Conservation (phyloP, 2,113 vertebrate genomes). For the Lepisosteus oculatus region DNA sequence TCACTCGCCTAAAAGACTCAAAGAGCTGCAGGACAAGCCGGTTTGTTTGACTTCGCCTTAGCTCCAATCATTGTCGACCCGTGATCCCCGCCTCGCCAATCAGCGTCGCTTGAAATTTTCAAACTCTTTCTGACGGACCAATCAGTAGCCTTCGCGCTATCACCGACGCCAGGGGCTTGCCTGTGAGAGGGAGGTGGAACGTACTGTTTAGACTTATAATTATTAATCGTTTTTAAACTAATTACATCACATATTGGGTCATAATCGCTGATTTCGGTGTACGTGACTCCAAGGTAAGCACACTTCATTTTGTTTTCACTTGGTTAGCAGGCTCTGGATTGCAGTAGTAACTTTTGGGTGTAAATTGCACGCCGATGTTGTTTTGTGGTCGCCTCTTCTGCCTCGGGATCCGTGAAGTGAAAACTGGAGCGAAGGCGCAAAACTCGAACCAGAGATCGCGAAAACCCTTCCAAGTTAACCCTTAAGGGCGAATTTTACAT, state of each 20-base stretch:
- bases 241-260: too few relatives aligned
- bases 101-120: slow-evolving; percentile 41
- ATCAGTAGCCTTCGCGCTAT: slow-evolving; percentile 69
- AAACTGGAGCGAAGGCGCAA: too few relatives aligned
- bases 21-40: slow-evolving; percentile 31
- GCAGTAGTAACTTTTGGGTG: not conserved
- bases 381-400: too few relatives aligned
- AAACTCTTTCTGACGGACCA: slow-evolving; percentile 49
- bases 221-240: not conserved
- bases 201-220: slow-evolving; percentile 25
- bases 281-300: too few relatives aligned
- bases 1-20: slow-evolving; percentile 32
- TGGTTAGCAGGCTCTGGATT: too few relatives aligned
- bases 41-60: slow-evolving; percentile 4
- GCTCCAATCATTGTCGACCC: slow-evolving; percentile 39
- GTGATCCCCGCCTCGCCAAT: slow-evolving; percentile 48
- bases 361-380: not conserved
- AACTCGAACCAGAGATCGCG: too few relatives aligned
- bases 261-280: too few relatives aligned
- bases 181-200: slow-evolving; percentile 57
- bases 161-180: slow-evolving; percentile 35
- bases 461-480: not conserved
- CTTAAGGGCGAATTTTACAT: not conserved
- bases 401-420: too few relatives aligned
- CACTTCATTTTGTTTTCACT: too few relatives aligned